These are phyloP conservation scores for Caenorhabditis sp. DNA, from an alignment of 2,888 invertebrate genomes.

Conservation along the genomic window DNA sequence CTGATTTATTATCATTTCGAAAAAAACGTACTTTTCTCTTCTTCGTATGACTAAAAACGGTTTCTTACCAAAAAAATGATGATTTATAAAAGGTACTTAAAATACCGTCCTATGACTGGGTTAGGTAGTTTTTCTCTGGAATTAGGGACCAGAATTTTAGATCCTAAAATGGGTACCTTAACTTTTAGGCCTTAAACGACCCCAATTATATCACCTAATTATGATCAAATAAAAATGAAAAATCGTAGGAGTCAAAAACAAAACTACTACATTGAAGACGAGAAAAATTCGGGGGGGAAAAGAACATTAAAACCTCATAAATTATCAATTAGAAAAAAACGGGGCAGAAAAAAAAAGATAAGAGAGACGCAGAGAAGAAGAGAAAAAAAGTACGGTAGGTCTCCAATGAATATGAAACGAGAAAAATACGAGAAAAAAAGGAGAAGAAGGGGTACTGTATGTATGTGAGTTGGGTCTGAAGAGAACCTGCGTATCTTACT, in stretches of 20 bases:
- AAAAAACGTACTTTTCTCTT: neutral
- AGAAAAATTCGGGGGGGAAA: slow-evolving; percentile 2
- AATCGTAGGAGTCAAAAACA: neutral
- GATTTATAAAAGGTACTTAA: neutral
- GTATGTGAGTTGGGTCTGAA: too few relatives aligned
- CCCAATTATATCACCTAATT: too few relatives aligned
- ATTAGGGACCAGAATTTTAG: too few relatives aligned
- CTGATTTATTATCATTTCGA: neutral
- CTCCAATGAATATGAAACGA: slow-evolving; percentile 18
- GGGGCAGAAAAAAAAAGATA: neutral
- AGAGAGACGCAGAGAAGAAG: slow-evolving; percentile 5
- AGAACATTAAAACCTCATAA: slow-evolving; percentile 44
- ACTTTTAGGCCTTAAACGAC: too few relatives aligned
- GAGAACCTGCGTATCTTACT: too few relatives aligned
- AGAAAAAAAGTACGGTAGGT: slow-evolving; percentile 16
- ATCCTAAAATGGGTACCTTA: too few relatives aligned
- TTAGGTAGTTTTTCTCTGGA: too few relatives aligned
- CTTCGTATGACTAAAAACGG: neutral
- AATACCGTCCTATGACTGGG: too few relatives aligned
- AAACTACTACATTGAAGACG: too few relatives aligned
- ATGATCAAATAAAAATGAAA: neutral
- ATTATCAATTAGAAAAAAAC: slow-evolving; percentile 38
- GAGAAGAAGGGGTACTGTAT: slow-evolving; percentile 14
- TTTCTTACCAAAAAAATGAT: neutral
- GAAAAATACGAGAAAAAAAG: neutral